A percentile compares a stretch with the other conserved stretches of the same genome.
phyloP scores from a whole-genome alignment of 1,140 invertebrate species.

The Calephelis virginiensis region DNA sequence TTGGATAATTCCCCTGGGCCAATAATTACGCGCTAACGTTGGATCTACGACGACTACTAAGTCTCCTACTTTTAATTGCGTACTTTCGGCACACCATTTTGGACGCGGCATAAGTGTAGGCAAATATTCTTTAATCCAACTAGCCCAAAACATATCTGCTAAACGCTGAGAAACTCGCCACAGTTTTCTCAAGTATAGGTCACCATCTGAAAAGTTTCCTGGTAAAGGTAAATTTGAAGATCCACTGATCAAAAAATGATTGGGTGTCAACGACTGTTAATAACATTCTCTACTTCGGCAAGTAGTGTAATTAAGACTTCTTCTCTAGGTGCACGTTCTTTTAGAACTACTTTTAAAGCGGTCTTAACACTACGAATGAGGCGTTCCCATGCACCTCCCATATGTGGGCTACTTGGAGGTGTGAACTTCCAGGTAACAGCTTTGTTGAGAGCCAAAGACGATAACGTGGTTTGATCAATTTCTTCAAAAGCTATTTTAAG shows the following conservation, averaged over 20 bases:
- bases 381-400: constrained; percentile 43
- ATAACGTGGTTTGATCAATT: no score
- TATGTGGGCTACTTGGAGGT: constrained; percentile 34
- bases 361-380: constrained; percentile 38
- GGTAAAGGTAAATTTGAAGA: constrained; percentile 1
- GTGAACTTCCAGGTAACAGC: constrained; percentile 35
- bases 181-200: neutral
- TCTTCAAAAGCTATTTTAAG: no score
- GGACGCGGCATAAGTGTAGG: no score
- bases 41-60: no score
- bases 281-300: constrained; percentile 27
- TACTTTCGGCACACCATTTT: no score
- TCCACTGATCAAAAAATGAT: constrained; percentile 41
- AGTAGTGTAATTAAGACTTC: constrained; percentile 32
- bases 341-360: constrained; percentile 21
- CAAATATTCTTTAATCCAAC: neutral
- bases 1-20: no score
- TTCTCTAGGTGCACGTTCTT: constrained; percentile 29
- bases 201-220: neutral
- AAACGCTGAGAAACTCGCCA: neutral
- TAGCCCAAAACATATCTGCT: neutral
- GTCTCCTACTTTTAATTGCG: no score
- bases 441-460: neutral
- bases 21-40: no score
- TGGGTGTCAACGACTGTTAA: constrained; percentile 45